Percentiles rank a stretch among this genome's conserved stretches.
Conservation (phyloP, 2,888 invertebrate genomes). For the Ectobius pallidus region DNA sequence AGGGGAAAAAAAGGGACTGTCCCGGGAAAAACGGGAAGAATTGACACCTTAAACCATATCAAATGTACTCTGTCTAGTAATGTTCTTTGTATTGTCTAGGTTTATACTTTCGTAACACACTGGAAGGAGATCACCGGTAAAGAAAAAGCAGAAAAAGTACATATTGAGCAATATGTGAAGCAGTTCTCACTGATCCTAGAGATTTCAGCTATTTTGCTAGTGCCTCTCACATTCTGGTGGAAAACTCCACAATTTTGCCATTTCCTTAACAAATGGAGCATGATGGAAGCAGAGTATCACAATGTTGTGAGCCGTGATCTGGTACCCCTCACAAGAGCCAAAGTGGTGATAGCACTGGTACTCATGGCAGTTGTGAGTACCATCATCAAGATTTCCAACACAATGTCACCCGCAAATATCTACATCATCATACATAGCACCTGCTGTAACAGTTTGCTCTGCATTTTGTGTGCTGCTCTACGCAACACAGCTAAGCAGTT, state of each 20-base stretch:
- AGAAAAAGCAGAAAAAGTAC: neutral
- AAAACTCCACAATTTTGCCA: neutral
- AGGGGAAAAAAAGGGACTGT: no score
- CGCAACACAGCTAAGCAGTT: neutral
- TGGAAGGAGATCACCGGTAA: neutral
- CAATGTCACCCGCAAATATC: neutral
- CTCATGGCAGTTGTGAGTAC: neutral
- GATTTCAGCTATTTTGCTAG: neutral
- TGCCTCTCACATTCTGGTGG: neutral
- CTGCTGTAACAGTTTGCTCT: neutral
- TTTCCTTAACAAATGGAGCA: neutral
- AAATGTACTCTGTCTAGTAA: no score
- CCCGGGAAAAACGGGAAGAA: no score
- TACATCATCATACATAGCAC: neutral
- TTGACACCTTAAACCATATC: no score
- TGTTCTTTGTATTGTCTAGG: no score
- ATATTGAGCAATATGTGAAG: neutral
- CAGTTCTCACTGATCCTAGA: neutral
- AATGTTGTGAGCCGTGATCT: neutral
- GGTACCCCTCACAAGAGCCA: neutral
- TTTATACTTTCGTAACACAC: neutral
- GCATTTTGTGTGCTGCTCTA: neutral
- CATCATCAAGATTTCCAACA: neutral
- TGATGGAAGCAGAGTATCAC: neutral
- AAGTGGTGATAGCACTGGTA: neutral